A percentile compares a stretch with the other conserved stretches of the same genome.
phyloP scores from a whole-genome alignment of 2,113 vertebrate genomes.

The Heptranchias perlo region DNA sequence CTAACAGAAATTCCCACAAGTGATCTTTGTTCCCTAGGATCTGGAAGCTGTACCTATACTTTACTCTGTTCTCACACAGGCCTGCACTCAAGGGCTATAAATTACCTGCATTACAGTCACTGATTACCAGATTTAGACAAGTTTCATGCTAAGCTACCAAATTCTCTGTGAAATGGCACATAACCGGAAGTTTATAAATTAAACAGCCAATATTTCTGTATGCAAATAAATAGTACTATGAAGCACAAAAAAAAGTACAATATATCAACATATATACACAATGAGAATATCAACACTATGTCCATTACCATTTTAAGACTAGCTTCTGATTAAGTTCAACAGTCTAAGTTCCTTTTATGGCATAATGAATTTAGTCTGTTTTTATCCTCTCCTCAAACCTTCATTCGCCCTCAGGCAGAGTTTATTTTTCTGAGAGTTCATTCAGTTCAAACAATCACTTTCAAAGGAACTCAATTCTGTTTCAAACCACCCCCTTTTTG shows the following conservation, averaged over 20 bases:
- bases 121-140: not conserved
- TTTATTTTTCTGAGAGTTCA: not conserved
- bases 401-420: not conserved
- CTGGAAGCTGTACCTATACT: not conserved
- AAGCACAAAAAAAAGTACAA: not conserved
- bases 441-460: not conserved
- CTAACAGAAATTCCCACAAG: not conserved
- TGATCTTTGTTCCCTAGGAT: not conserved
- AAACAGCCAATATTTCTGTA: not conserved
- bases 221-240: not conserved
- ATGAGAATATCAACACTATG: not conserved
- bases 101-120: not conserved
- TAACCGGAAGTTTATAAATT: not conserved
- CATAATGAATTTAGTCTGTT: not conserved
- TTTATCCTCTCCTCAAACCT: not conserved
- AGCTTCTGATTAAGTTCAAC: not conserved
- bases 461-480: constrained; percentile 22
- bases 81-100: not conserved
- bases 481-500: not conserved
- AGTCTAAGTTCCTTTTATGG: not conserved
- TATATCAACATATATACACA: not conserved
- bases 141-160: not conserved
- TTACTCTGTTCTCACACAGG: not conserved
- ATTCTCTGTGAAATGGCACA: not conserved
- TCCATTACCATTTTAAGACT: not conserved